Evolutionary conservation across 2,888 invertebrate genomes (phyloP), one percentile per base, ranked within the genome.

Genomic region (Eristalis arbustorum): DNA sequence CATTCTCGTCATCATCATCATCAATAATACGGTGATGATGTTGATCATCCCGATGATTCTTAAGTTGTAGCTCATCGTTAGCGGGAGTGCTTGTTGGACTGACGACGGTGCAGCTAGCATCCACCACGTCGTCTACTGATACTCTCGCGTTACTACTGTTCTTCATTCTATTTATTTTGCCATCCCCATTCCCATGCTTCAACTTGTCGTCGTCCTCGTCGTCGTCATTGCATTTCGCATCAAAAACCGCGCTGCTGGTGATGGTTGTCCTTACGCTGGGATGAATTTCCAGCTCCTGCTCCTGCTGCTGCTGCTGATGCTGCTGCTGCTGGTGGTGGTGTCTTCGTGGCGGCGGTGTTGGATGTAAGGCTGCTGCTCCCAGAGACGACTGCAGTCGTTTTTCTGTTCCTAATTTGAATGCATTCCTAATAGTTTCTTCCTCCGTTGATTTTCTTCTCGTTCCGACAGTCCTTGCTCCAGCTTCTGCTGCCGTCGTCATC

Each of bases 371-470:
- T 64, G 66, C 71, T 68, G 66, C 71, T 68, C 25, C 66, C 40
- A 59, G 28, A 49, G 84, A 81, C 59, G 63, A 79, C 49, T 68
- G 62, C 76, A 80, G 37, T 68, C 71, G 88, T 88, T 89, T 90
- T 89, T 89, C 88, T 85, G 84, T 87, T 83, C 88, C 89, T 89
- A 88, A 89, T 90, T 90, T 89, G 89, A 89, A 89, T 90, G 90
- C 90, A 88, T 88, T 87, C 73, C 87, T 88, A 88, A 89, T 88
- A 82, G 89, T 88, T 85, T 88, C 88, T 75, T 83, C 78, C 67
- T 78, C 77, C 59, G 73, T 68, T 85, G 81, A 80, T 80, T 84
- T 85, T 84, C 62, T 77, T 71, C 74, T 69, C 56, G 78, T 62
- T 61, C 28, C 69, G 73, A 22, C 64, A 84, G 42, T 64, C 61